Evolutionary conservation across 2,797 vertebrate species (phyloP).

Genomic region (Sardinella longiceps): DNA sequence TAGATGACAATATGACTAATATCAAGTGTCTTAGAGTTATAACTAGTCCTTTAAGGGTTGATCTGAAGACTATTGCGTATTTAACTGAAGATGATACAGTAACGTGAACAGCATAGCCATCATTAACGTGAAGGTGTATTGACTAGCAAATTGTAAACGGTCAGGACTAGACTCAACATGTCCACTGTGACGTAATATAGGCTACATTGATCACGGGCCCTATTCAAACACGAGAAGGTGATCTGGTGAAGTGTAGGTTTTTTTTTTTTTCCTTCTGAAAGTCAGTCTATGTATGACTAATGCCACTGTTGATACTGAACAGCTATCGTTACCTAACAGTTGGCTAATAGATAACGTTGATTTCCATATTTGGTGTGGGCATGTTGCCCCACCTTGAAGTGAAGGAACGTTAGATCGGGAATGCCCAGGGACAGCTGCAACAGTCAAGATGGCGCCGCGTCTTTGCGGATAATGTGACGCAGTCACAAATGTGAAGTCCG

Average conservation of each 20-base stretch:
- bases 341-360: neutral
- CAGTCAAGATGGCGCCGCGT: slow-evolving; percentile 8
- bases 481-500: neutral
- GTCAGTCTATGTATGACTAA: no score
- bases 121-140: no score
- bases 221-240: no score
- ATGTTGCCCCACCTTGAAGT: neutral
- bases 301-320: no score
- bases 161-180: no score
- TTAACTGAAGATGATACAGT: neutral
- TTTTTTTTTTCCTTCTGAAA: no score
- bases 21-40: no score
- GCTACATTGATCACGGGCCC: no score
- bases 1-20: neutral
- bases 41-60: neutral
- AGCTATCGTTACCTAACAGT: neutral
- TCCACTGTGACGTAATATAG: no score
- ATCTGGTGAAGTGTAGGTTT: no score
- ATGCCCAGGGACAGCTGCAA: neutral
- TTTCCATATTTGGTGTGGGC: slow-evolving; percentile 9
- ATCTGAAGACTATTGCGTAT: neutral
- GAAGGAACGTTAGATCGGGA: neutral
- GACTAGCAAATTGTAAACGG: no score
- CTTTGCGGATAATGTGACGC: neutral
- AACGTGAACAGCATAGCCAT: neutral